These are phyloP conservation scores for Alligator mississippiensis DNA, from an alignment of 2,113 vertebrate genomes.

Conservation along the genomic window DNA sequence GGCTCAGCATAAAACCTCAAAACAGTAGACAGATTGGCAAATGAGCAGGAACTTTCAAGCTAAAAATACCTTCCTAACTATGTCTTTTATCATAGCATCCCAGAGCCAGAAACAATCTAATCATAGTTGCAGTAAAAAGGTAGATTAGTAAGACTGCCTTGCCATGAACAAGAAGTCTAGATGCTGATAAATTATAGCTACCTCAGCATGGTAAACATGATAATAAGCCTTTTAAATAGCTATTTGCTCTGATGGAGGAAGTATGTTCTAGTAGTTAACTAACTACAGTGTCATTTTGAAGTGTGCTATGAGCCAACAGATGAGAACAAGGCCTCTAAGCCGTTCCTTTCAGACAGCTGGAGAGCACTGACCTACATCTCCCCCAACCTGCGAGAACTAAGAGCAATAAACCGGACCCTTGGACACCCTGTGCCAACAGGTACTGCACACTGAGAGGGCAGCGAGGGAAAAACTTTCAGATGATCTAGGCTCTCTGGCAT, in stretches of 20 bases:
- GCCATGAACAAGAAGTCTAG: neutral
- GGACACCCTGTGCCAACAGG: slow-evolving; percentile 84
- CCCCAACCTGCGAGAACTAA: slow-evolving; percentile 88
- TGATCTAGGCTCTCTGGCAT: neutral
- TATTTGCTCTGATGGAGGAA: neutral
- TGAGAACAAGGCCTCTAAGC: slow-evolving; percentile 87
- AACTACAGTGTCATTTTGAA: slow-evolving; percentile 69
- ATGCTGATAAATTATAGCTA: rapidly evolving
- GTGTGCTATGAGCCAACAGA: slow-evolving; percentile 93
- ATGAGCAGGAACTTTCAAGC: neutral
- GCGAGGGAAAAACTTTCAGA: neutral
- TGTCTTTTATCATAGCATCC: neutral
- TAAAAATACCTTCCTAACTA: neutral
- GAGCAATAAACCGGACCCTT: slow-evolving; percentile 84
- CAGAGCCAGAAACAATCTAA: neutral
- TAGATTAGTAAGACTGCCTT: neutral
- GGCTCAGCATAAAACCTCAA: neutral
- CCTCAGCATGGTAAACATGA: neutral
- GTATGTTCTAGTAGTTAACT: slow-evolving; percentile 1
- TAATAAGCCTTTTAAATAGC: neutral
- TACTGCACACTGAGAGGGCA: slow-evolving; percentile 55
- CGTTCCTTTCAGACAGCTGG: slow-evolving; percentile 91
- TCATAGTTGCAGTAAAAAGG: neutral
- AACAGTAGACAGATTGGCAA: neutral
- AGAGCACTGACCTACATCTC: slow-evolving; percentile 85